Evolutionary conservation across 2,113 vertebrate species (phyloP).

Genomic region (Nannobrachium achirus): DNA sequence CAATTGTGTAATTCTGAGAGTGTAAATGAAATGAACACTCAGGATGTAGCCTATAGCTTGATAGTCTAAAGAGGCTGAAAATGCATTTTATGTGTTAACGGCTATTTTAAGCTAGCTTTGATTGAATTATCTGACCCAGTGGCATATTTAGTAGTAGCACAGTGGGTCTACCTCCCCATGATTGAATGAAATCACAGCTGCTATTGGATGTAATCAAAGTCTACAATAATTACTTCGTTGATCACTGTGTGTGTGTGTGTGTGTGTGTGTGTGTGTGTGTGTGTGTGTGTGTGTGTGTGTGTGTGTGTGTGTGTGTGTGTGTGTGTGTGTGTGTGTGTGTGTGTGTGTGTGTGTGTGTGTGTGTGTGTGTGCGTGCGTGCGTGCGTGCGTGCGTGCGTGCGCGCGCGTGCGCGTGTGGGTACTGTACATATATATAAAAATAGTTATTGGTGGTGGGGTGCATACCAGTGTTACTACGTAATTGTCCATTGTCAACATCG

Average conservation of each 20-base stretch:
- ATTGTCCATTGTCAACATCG: too few relatives aligned
- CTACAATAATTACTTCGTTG: too few relatives aligned
- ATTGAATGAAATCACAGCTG: conserved; percentile 1
- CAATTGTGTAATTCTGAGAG: too few relatives aligned
- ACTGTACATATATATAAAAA: too few relatives aligned
- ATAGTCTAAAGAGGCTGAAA: too few relatives aligned
- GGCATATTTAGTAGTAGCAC: not conserved
- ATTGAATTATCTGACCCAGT: conserved; percentile 11
- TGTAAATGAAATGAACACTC: too few relatives aligned
- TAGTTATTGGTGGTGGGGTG: too few relatives aligned
- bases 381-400: too few relatives aligned
- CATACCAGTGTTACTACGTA: too few relatives aligned
- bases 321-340: not conserved
- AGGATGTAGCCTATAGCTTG: too few relatives aligned
- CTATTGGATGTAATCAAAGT: conserved; percentile 9
- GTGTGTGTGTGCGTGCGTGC: too few relatives aligned
- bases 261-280: not conserved
- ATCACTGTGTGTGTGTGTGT: not conserved
- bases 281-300: not conserved
- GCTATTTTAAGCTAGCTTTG: conserved; percentile 4
- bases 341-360: conserved; percentile 7
- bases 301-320: not conserved
- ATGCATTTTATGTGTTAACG: not conserved
- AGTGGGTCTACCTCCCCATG: not conserved
- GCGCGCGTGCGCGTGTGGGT: too few relatives aligned